Base-by-base conservation (phyloP, 1,140 invertebrate genomes). In the Danaus plexippus region DNA sequence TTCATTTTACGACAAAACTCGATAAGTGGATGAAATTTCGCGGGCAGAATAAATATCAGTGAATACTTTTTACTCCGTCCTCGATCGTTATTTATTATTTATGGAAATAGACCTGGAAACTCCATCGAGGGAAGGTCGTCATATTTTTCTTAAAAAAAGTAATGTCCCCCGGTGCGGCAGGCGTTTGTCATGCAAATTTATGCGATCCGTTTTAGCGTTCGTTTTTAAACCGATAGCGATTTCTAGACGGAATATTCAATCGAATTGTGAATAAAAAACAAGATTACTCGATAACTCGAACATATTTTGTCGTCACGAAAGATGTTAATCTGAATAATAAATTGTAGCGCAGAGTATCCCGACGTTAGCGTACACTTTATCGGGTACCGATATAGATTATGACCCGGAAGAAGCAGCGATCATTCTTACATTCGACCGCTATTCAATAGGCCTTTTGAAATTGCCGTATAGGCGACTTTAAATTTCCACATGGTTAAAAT, bases 31-130 rank as follows among this genome's bases (percentile, higher is more conserved):
- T 78, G 69, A 75, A 74, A 80, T 79, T 78, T 78, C 70, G 75
- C 72, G 73, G 77, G 75, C 77, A 72, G 71, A 82, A 81, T 81
- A 81, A 82, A 79, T 79, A 79, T 79, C 73, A 57, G 43, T 67
- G 73, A 76, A 80, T 76, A 80, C 77, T 77, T 75, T 77, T 71
- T 78, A 78, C 70, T 68, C 69, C 67, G 70, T 75, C 67, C 75
- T 65, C 78, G 75, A 75, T 80, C 75, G 78, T 84, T 84, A 84
- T 84, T 84, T 84, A 81, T 84, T 84, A 84, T 84, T 84, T 84
- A 84, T 81, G 78, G 80, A 84, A 84, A 81, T 84, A 81, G 78
- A 81, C 70, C 70, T 78, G 75, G 73, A 66, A 77, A 79, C 74
- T 80, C 77, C 77, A 71, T 67, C 69, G 72, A 64, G 68, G 75